A percentile compares a stretch with the other conserved stretches of the same genome.
phyloP scores from a whole-genome alignment of 2,797 vertebrate genomes.

The Enteromius mattozi region DNA sequence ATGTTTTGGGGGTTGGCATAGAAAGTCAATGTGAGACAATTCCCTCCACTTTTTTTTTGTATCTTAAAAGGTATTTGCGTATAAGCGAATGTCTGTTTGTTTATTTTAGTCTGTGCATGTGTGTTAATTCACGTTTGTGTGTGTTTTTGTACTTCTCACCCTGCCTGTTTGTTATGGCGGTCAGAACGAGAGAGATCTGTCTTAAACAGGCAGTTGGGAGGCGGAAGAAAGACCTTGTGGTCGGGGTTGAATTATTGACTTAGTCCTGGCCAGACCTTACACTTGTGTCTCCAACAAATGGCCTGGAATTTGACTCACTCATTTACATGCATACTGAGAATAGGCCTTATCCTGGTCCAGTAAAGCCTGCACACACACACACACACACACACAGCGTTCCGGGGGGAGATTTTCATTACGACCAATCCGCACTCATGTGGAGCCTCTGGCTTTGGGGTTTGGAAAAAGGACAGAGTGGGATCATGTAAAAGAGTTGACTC shows the following conservation, averaged over 20 bases:
- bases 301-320: constrained; percentile 70
- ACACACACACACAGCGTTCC: constrained; percentile 14
- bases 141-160: constrained; percentile 47
- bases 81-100: neutral
- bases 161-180: constrained; percentile 61
- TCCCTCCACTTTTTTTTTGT: neutral
- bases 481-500: constrained; percentile 35
- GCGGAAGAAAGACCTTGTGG: constrained; percentile 69
- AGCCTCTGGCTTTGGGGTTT: constrained; percentile 40
- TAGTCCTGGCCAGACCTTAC: constrained; percentile 70
- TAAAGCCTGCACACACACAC: constrained; percentile 12
- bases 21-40: constrained; percentile 7
- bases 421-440: constrained; percentile 38
- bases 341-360: constrained; percentile 54
- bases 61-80: neutral
- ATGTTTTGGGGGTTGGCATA: constrained; percentile 8
- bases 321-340: constrained; percentile 62
- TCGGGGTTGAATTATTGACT: constrained; percentile 76
- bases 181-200: constrained; percentile 50
- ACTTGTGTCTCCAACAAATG: constrained; percentile 69
- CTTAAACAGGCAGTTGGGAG: constrained; percentile 70
- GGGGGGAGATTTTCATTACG: constrained; percentile 50
- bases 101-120: constrained; percentile 41
- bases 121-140: constrained; percentile 43
- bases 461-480: constrained; percentile 34